A percentile compares a stretch with the other conserved stretches of the same genome.
Evolutionary conservation across 2,888 invertebrate species (phyloP).

Genomic region (Drosophila mayaguana): DNA sequence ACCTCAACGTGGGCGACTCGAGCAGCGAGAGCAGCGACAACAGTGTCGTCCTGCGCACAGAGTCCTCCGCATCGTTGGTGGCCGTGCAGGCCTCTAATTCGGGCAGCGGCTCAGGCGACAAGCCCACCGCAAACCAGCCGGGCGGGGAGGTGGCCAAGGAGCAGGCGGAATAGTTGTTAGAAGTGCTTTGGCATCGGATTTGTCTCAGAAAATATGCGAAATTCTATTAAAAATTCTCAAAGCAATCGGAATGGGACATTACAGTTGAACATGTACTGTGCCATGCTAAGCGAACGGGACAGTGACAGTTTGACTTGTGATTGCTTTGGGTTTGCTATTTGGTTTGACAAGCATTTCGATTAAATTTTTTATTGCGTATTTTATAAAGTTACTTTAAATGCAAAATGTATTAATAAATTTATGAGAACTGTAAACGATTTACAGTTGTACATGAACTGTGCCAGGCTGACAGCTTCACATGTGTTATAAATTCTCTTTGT

Average conservation of each 20-base stretch:
- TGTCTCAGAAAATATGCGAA: constrained; percentile 25
- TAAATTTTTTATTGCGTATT: not conserved
- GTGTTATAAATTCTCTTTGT: not conserved
- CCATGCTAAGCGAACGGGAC: constrained; percentile 7
- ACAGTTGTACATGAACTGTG: not conserved
- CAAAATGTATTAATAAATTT: constrained; percentile 3
- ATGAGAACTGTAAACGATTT: not conserved
- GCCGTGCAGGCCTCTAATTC: constrained; percentile 45
- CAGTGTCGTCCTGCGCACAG: constrained; percentile 63
- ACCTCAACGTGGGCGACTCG: constrained; percentile 63
- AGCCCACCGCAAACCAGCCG: constrained; percentile 27
- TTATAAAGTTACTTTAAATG: not conserved
- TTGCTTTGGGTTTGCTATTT: not conserved
- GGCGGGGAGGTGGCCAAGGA: constrained; percentile 39
- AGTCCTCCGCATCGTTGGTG: constrained; percentile 50
- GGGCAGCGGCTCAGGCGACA: constrained; percentile 67
- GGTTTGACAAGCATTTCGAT: constrained; percentile 2
- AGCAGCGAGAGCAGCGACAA: constrained; percentile 74
- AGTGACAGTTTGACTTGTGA: not conserved
- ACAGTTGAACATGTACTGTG: constrained; percentile 12
- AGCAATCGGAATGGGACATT: not conserved
- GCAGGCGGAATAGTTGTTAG: constrained; percentile 36
- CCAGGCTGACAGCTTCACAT: not conserved
- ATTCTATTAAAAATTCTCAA: constrained; percentile 24
- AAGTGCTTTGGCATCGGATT: constrained; percentile 25